These are phyloP conservation scores for Adelges cooleyi DNA, from an alignment of 1,140 invertebrate species.

Conservation along the genomic window DNA sequence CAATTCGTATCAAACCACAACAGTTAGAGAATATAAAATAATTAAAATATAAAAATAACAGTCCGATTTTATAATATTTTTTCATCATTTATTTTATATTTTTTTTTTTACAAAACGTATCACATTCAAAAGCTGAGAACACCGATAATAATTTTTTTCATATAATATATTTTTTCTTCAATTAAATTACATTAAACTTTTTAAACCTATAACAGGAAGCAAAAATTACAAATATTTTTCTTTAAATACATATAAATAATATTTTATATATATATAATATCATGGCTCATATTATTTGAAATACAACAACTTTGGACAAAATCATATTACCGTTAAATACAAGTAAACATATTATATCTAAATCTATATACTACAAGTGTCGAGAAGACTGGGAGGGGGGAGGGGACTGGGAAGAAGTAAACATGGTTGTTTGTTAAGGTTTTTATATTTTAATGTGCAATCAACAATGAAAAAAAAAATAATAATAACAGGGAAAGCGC, in stretches of 20 bases:
- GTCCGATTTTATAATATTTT: too few species aligned
- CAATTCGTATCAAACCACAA: too few species aligned
- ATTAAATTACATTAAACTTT: background rate
- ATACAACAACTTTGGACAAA: constrained; percentile 8
- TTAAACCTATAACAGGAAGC: constrained; percentile 27
- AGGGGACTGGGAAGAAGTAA: constrained; percentile 1
- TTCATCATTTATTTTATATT: background rate
- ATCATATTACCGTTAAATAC: background rate
- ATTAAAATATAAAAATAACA: too few species aligned
- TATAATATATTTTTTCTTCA: too few species aligned
- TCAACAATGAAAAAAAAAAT: too few species aligned
- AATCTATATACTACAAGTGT: background rate
- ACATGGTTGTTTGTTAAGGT: too few species aligned
- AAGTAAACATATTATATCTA: background rate
- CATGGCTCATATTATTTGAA: constrained; percentile 8
- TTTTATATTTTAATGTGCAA: too few species aligned
- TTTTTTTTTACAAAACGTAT: constrained; percentile 23
- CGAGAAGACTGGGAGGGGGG: constrained; percentile 1
- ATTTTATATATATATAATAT: too few species aligned
- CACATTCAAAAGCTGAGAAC: constrained; percentile 27
- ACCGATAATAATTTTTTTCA: constrained; percentile 12
- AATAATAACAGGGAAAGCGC: too few species aligned
- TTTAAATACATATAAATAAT: background rate
- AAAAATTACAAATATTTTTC: constrained; percentile 13
- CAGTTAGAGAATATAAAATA: too few species aligned